These are phyloP conservation scores for Alloplasta piceator DNA, from an alignment of 2,888 invertebrate species.

Conservation along the genomic window DNA sequence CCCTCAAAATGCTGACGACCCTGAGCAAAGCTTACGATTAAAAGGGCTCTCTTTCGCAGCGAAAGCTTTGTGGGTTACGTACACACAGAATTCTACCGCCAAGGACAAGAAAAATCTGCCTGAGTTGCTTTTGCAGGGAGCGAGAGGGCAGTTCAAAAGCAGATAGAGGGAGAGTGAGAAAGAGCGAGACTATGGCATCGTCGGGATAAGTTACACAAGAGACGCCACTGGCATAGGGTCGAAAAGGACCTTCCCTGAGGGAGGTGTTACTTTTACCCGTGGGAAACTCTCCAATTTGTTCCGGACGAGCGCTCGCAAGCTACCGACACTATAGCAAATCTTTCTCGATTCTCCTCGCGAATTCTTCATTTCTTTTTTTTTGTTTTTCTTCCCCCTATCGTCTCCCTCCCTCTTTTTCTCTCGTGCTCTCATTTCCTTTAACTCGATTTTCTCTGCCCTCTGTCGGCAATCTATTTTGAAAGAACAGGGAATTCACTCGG, in stretches of 20 bases:
- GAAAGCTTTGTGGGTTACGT: conserved; percentile 16
- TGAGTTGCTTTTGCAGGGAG: conserved; percentile 6
- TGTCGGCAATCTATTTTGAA: conserved; percentile 19
- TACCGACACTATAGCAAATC: conserved; percentile 52
- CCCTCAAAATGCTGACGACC: background rate
- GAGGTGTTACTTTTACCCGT: conserved; percentile 59
- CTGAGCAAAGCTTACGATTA: conserved; percentile 17
- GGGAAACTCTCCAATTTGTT: conserved; percentile 62
- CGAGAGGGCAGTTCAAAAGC: conserved; percentile 5
- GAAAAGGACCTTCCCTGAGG: conserved; percentile 48
- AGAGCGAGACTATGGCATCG: conserved; percentile 23
- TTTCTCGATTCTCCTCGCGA: conserved; percentile 43
- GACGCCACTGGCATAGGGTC: conserved; percentile 41
- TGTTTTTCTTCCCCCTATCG: background rate
- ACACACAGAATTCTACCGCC: conserved; percentile 5
- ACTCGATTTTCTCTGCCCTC: background rate
- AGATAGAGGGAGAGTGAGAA: conserved; percentile 7
- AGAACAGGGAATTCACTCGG: conserved; percentile 2
- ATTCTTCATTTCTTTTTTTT: conserved; percentile 30
- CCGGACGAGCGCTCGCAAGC: conserved; percentile 40
- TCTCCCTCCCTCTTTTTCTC: background rate
- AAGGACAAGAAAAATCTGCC: conserved; percentile 29
- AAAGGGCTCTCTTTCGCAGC: conserved; percentile 33
- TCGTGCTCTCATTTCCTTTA: conserved; percentile 9
- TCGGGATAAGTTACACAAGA: conserved; percentile 45